Evolutionary conservation across 2,888 invertebrate genomes (phyloP).

Genomic region (Cephus rjabovi): DNA sequence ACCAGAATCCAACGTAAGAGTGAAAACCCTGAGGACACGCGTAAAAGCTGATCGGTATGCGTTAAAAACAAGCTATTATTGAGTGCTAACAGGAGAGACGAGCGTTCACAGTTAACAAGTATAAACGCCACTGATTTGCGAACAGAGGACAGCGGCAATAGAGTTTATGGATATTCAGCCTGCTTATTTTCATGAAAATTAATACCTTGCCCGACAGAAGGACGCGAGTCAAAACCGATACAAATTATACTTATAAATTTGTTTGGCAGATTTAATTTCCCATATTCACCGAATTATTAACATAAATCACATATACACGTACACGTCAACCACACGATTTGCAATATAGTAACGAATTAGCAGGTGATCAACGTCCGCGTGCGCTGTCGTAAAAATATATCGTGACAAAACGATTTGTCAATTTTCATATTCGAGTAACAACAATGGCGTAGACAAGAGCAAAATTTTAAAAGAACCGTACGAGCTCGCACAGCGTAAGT

Average conservation of each 20-base stretch:
- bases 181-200: too few relatives aligned
- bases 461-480: neutral
- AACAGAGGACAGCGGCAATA: neutral
- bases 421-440: neutral
- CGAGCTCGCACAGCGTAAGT: constrained; percentile 35
- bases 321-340: too few relatives aligned
- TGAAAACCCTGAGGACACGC: neutral
- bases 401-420: too few relatives aligned
- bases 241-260: neutral
- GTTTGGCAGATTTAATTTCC: neutral
- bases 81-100: neutral
- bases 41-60: neutral
- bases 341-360: too few relatives aligned
- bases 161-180: neutral
- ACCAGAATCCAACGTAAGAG: neutral
- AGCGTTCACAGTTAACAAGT: neutral
- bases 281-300: too few relatives aligned
- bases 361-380: too few relatives aligned
- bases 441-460: constrained; percentile 9
- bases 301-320: too few relatives aligned
- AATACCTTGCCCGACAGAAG: too few relatives aligned
- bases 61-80: neutral
- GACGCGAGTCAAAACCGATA: neutral
- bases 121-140: neutral
- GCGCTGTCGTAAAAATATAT: too few relatives aligned